Base-by-base conservation (phyloP, 2,113 vertebrate species). In the Oncorhynchus clarkii region DNA sequence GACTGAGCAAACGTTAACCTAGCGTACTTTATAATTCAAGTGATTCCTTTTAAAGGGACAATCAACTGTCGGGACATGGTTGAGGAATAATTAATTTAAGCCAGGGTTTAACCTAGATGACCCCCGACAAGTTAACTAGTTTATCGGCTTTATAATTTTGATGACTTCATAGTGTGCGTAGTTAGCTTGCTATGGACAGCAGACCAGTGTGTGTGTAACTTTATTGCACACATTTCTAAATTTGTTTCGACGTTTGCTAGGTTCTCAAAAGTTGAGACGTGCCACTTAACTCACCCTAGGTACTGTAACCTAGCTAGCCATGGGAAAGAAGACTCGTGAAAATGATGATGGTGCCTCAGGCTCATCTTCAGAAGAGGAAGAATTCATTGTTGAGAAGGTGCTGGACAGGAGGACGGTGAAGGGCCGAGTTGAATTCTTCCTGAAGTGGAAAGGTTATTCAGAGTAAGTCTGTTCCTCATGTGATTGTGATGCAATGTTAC, bases 361-460 rank as follows among this genome's bases (percentile, higher is more conserved):
- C 8, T 64, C 82, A 85, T 99, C 97, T 83, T 97, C 97, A 67
- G 96, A 96, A 72, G 97, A 98, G 80, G 97, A 99, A 88, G 97
- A 98, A 67, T 99, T 98, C 75, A 96, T 98, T 76, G 97, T 99
- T 87, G 97, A 99, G 90, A 97, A 97, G 86, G 97, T 99, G 80
- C 91, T 99, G 93, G 97, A 99, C 85, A 94, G 96, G 85, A 94
- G 97, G 54, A 95, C 98, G 85, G 95, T 95, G 72, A 97, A 98
- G 91, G 96, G 97, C 74, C 93, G 97, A 82, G 97, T 97, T 75
- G 97, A 99, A 80, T 99, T 96, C 89, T 96, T 95, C 86, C 93
- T 98, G 72, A 98, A 99, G 91, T 98, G 97, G 97, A 99, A 99
- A 89, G 96, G 97, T 77, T 99, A 97, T 88, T 94, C 96, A 5